phyloP scores from a whole-genome alignment of 2,888 invertebrate species.

The Drosophila infuscata region DNA sequence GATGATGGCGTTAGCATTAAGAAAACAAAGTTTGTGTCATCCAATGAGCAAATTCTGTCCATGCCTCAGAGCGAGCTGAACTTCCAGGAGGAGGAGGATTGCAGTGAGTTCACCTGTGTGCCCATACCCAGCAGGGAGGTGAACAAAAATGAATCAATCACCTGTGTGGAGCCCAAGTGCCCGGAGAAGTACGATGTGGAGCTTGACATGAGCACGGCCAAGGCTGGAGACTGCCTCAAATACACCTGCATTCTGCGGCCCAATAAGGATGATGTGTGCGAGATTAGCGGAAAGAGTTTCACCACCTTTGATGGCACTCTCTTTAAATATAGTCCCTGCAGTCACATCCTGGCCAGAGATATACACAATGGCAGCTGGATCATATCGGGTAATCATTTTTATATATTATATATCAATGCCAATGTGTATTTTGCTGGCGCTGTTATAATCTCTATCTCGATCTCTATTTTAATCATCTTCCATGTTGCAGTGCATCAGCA shows the following conservation, averaged over 20 bases:
- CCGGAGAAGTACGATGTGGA: slow-evolving; percentile 87
- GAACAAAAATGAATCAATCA: slow-evolving; percentile 72
- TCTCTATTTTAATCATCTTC: slow-evolving; percentile 72
- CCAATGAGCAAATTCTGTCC: slow-evolving; percentile 74
- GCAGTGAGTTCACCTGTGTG: slow-evolving; percentile 83
- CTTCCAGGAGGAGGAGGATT: slow-evolving; percentile 75
- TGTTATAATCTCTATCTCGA: neutral
- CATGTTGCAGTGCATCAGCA: slow-evolving; percentile 87
- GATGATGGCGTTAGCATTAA: slow-evolving; percentile 78
- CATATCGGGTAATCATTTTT: slow-evolving; percentile 86
- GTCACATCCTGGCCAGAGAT: slow-evolving; percentile 91
- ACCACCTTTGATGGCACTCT: slow-evolving; percentile 92
- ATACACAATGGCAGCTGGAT: slow-evolving; percentile 89
- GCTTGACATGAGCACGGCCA: slow-evolving; percentile 84
- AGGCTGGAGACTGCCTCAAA: slow-evolving; percentile 86
- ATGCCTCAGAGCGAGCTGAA: slow-evolving; percentile 70
- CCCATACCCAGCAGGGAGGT: slow-evolving; percentile 75
- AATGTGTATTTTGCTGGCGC: neutral
- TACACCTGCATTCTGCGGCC: slow-evolving; percentile 89
- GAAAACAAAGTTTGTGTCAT: slow-evolving; percentile 76
- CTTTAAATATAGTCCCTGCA: slow-evolving; percentile 92
- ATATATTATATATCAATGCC: neutral
- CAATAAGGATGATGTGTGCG: slow-evolving; percentile 87
- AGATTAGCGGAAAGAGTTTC: slow-evolving; percentile 90
- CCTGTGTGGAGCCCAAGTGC: slow-evolving; percentile 85